A percentile compares a stretch with the other conserved stretches of the same genome.
phyloP scores from a whole-genome alignment of 2,797 vertebrate species.

The Novumbra hubbsi region DNA sequence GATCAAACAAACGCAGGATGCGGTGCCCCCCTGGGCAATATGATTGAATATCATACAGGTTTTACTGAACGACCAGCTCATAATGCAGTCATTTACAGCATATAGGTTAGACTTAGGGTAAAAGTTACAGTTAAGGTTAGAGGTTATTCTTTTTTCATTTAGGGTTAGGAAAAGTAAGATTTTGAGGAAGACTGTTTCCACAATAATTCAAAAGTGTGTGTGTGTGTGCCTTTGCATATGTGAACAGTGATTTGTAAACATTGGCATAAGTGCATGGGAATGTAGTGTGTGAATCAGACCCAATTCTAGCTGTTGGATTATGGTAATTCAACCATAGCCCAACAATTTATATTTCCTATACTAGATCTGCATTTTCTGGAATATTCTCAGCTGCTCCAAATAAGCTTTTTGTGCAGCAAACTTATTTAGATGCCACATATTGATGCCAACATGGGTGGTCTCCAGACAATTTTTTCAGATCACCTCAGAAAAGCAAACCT shows the following conservation, averaged over 20 bases:
- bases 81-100: too few relatives aligned
- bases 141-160: too few relatives aligned
- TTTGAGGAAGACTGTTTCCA: too few relatives aligned
- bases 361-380: slow-evolving; percentile 33
- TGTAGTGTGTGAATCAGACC: slow-evolving; percentile 64
- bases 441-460: slow-evolving; percentile 28
- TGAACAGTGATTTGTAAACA: slow-evolving; percentile 56
- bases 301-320: slow-evolving; percentile 66
- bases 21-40: slow-evolving; percentile 49
- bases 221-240: neutral
- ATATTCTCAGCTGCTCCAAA: slow-evolving; percentile 37
- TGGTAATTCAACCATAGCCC: slow-evolving; percentile 40
- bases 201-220: too few relatives aligned
- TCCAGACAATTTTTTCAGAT: slow-evolving; percentile 6
- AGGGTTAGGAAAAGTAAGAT: too few relatives aligned
- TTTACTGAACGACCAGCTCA: too few relatives aligned
- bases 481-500: neutral
- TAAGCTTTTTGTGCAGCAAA: slow-evolving; percentile 32
- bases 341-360: slow-evolving; percentile 45
- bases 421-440: slow-evolving; percentile 34
- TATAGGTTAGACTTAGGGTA: too few relatives aligned
- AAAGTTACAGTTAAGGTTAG: too few relatives aligned
- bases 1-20: slow-evolving; percentile 57
- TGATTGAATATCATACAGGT: too few relatives aligned
- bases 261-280: slow-evolving; percentile 22